Conservation (phyloP, 1,140 invertebrate species). For the Drosophila subpulchrella region DNA sequence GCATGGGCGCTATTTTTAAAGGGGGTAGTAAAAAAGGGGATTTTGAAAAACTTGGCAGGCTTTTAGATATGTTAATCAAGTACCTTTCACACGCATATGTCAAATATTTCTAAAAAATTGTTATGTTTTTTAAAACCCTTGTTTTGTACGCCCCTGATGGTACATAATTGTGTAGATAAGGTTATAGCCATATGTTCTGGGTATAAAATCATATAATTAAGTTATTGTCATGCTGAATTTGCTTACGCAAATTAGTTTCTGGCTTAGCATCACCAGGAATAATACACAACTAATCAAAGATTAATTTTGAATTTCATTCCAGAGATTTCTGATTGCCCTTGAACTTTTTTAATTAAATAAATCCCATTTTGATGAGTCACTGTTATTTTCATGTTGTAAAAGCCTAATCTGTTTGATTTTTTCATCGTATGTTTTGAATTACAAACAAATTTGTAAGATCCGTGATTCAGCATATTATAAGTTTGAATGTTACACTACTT, state of each 20-base stretch:
- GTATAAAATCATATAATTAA: background rate
- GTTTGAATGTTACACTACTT: too few relatives aligned
- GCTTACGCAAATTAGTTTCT: background rate
- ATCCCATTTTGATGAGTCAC: background rate
- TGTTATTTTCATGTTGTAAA: slow-evolving; percentile 3
- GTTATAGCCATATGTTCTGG: background rate
- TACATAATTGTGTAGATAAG: background rate
- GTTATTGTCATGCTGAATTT: background rate
- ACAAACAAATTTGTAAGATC: background rate
- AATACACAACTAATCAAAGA: background rate
- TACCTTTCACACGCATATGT: too few relatives aligned
- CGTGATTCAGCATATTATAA: too few relatives aligned
- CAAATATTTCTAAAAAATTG: too few relatives aligned
- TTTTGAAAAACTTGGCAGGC: background rate
- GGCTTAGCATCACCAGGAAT: background rate
- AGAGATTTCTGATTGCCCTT: background rate
- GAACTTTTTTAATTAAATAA: background rate
- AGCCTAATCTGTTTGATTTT: background rate
- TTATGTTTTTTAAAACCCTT: too few relatives aligned
- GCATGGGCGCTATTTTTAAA: background rate
- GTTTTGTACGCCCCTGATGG: too few relatives aligned
- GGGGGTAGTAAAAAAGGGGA: background rate
- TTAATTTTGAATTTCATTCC: background rate
- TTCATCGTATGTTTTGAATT: background rate
- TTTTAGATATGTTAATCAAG: too few relatives aligned